These are phyloP conservation scores for Erithacus rubecula DNA, from an alignment of 2,797 vertebrate species.

Conservation along the genomic window DNA sequence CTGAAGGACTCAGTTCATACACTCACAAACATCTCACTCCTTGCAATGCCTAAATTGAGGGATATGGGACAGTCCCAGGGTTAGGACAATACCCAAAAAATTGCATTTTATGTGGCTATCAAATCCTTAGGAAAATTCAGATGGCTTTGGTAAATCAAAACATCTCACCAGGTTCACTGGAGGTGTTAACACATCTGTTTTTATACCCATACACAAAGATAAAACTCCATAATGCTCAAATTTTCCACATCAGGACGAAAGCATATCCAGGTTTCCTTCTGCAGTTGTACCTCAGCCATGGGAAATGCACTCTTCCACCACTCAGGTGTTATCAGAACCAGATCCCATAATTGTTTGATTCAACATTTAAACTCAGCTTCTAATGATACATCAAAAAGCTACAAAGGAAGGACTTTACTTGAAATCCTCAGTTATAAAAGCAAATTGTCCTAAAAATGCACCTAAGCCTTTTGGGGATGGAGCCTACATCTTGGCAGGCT, in stretches of 20 bases:
- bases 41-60: not conserved
- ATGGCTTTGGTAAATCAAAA: not conserved
- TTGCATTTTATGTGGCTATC: not conserved
- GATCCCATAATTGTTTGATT: not conserved
- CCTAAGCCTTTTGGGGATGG: not conserved
- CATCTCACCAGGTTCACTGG: not conserved
- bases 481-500: not conserved
- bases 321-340: not conserved
- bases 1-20: not conserved
- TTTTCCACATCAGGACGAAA: not conserved
- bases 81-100: not conserved
- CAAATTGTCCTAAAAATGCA: not conserved
- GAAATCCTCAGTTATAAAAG: not conserved
- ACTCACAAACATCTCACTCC: not conserved
- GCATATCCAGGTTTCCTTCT: not conserved
- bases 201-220: not conserved
- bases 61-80: fast-evolving
- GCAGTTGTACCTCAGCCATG: not conserved
- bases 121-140: not conserved
- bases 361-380: not conserved
- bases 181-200: fast-evolving
- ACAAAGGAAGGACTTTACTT: not conserved
- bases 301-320: not conserved
- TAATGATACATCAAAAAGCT: not conserved
- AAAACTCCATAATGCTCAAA: not conserved